A percentile compares a stretch with the other conserved stretches of the same genome.
Conservation (phyloP, 2,797 vertebrate genomes). For the Nasua narica region DNA sequence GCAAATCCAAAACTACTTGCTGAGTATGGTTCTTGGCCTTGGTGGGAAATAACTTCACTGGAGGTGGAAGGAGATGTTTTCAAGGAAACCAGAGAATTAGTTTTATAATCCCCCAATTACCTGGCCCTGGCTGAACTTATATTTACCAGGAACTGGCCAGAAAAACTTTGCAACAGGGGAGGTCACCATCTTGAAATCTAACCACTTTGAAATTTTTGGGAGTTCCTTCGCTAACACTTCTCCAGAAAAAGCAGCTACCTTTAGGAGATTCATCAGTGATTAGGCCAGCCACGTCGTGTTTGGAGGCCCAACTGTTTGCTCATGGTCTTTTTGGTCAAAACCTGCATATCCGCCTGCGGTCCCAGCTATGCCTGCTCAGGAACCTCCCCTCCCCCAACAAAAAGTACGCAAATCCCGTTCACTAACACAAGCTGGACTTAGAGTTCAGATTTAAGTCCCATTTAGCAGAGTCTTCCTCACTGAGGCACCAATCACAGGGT, state of each 20-base stretch:
- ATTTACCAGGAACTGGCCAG: background rate
- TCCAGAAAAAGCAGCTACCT: background rate
- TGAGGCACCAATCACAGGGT: conserved; percentile 24
- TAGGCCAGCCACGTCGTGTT: background rate
- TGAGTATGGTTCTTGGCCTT: background rate
- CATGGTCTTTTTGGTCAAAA: background rate
- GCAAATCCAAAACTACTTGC: background rate
- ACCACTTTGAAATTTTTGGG: background rate
- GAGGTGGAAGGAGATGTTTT: background rate
- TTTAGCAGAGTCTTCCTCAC: conserved; percentile 32
- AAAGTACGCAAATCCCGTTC: background rate
- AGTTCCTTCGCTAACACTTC: background rate
- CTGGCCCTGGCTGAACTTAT: background rate
- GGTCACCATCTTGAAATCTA: background rate
- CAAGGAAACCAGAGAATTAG: background rate
- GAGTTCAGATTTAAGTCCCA: background rate
- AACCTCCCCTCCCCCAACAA: background rate
- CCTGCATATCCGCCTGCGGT: background rate
- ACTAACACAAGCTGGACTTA: background rate
- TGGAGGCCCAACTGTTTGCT: background rate
- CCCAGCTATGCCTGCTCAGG: background rate
- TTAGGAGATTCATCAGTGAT: background rate
- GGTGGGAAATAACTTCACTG: background rate
- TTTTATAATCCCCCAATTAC: conserved; percentile 51
- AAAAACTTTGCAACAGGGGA: background rate